A percentile compares a stretch with the other conserved stretches of the same genome.
Evolutionary conservation across 1,140 invertebrate genomes (phyloP).

Genomic region (Aphidius ervi): DNA sequence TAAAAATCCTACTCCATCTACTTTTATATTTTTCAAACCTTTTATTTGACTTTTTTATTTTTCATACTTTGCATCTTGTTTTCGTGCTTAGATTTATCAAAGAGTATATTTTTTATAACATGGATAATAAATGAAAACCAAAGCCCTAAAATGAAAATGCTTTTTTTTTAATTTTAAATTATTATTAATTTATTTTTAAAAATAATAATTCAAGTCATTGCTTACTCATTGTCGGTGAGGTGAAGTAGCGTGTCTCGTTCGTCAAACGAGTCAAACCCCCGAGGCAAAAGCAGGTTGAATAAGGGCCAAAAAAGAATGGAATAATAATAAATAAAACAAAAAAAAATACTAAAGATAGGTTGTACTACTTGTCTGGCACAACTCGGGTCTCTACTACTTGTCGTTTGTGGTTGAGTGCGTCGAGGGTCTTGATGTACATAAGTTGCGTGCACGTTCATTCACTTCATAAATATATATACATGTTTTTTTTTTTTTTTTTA

Average conservation of each 20-base stretch:
- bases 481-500: conserved; percentile 1
- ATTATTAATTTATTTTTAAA: too few relatives aligned
- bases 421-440: conserved; percentile 10
- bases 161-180: too few relatives aligned
- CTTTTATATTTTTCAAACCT: too few relatives aligned
- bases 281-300: conserved; percentile 2
- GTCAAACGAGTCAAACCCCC: conserved; percentile 12
- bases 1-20: background rate
- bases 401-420: conserved; percentile 19
- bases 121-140: background rate
- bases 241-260: conserved; percentile 26
- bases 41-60: background rate
- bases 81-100: background rate
- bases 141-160: background rate
- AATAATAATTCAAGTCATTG: conserved; percentile 26
- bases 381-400: conserved; percentile 34
- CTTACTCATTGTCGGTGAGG: conserved; percentile 30
- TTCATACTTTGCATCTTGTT: background rate
- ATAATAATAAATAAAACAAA: too few relatives aligned
- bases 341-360: background rate
- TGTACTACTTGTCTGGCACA: conserved; percentile 33
- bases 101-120: too few relatives aligned
- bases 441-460: conserved; percentile 13
- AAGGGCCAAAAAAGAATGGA: background rate
- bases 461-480: background rate